Base-by-base conservation (phyloP, 2,888 invertebrate genomes). In the Caenorhabditis auriculariae region DNA sequence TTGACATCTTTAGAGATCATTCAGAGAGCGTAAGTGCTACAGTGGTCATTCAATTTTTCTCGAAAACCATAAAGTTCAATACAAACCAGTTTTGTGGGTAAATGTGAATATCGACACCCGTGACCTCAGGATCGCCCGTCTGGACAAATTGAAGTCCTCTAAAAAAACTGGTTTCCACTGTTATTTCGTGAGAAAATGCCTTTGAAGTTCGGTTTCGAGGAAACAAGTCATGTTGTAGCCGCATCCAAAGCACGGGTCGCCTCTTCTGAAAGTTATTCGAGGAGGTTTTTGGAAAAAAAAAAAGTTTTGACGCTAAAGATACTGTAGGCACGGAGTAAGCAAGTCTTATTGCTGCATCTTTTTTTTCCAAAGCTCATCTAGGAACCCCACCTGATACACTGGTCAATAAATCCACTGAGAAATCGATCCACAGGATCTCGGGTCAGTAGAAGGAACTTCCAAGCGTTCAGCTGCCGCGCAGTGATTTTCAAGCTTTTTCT, bases 361-460 rank as follows among this genome's bases (percentile, higher is more conserved):
- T n/a, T n/a, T n/a, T n/a, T n/a, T n/a, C n/a, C n/a, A n/a, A n/a
- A n/a, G n/a, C 35, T 9, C 9, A n/a, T 32, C 35, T 12, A 12
- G 35, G 35, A 32, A 32, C 9, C 9, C 24, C 24, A 44, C 45
- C 45, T 21, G 9, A 44, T 44, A 21, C 45, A 44, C 1, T 21
- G 45, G 24, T 44, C 24, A 15, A 44, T 21, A 26, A 21, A 44
- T 15, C 45, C 45, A 17, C 45, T 44, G 15, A 44, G 21, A 44
- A 44, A 44, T 21, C 45, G 45, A 44, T 44, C 45, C 12, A 44
- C 21, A 7, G 45, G 45, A 21, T 44, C 23, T 21, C 45, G 23
- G 27, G 45, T 44, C 23, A 44, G 9, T 12, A 44, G 9, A 7
- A 44, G 15, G 27, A 24, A 44, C 1, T 21, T 24, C 45, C 45